Evolutionary conservation across 2,113 vertebrate genomes (phyloP), one percentile per base, ranked within the genome.

Genomic region (Syngnathus scovelli): DNA sequence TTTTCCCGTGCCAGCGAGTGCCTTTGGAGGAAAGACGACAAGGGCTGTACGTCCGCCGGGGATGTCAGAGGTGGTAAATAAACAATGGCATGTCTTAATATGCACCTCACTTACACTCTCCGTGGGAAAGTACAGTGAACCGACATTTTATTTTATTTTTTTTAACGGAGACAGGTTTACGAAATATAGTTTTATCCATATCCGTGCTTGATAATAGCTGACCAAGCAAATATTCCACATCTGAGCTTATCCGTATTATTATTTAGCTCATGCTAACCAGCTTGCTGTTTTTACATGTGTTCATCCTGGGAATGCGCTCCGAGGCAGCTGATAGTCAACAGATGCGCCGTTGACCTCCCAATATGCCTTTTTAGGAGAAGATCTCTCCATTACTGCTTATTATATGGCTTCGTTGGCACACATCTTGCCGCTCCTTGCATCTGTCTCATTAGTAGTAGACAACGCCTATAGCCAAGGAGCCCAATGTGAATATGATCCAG

Each of bases 291-390:
- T 66, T 59, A 38, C 64, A 64, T 58, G 1, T 27, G 38, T 19
- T 52, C 27, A 68, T 66, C 7, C 16, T 1, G 58, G 55, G 61
- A n/a, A 75, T 63, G 67, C 73, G 71, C 48, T 78, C 71, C 72
- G 74, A 74, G 70, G 81, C 77, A 77, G 76, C 75, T 72, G 73
- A 75, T 79, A 68, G 71, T 73, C 76, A 78, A 12, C 88, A 88
- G 86, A 86, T 88, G 83, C 83, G 80, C 74, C 59, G 39, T 78
- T 76, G 86, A 88, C 85, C 78, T 86, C 74, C 69, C 83, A 78
- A 81, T 83, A 86, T 87, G 78, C 70, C 69, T 76, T 80, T 83
- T 85, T 76, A 81, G 72, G 54, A 61, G 60, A 69, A 67, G 76
- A 66, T 88, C 71, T 80, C 46, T 60, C 76, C 75, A 78, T 84